These are phyloP conservation scores for Tetanocera ferruginea DNA, from an alignment of 2,888 invertebrate species.

Conservation along the genomic window DNA sequence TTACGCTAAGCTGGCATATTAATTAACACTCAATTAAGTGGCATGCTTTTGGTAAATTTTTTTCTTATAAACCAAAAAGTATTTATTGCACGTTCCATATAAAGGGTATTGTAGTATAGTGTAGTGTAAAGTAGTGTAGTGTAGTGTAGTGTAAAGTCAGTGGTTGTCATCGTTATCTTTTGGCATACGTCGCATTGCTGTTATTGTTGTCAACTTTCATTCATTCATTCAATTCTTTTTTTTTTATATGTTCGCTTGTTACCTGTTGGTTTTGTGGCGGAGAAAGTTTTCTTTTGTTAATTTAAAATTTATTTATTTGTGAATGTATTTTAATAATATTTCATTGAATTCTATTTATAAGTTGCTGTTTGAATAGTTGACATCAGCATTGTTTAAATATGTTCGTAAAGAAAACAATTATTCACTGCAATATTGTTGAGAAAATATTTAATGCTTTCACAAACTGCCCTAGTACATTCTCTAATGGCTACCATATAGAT, in stretches of 20 bases:
- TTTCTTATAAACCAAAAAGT: neutral
- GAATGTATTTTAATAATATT: too few relatives aligned
- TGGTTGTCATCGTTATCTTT: neutral
- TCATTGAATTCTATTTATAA: too few relatives aligned
- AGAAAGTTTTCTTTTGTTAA: conserved; percentile 22
- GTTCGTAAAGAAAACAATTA: too few relatives aligned
- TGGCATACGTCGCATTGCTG: neutral
- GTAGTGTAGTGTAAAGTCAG: neutral
- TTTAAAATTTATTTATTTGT: neutral
- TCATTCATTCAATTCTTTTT: conserved; percentile 27
- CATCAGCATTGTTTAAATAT: too few relatives aligned
- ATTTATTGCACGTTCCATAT: neutral
- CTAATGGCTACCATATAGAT: too few relatives aligned
- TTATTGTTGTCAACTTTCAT: conserved; percentile 33
- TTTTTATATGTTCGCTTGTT: neutral
- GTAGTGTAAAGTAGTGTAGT: neutral
- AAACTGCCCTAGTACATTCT: too few relatives aligned
- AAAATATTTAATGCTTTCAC: too few relatives aligned
- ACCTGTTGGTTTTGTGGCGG: neutral
- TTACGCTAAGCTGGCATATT: neutral
- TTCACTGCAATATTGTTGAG: too few relatives aligned
- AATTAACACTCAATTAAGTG: conserved; percentile 7
- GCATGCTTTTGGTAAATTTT: neutral
- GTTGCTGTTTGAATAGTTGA: too few relatives aligned
- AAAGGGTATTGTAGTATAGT: neutral